Base-by-base conservation (phyloP, 2,113 vertebrate species). In the Ciconia boyciana region DNA sequence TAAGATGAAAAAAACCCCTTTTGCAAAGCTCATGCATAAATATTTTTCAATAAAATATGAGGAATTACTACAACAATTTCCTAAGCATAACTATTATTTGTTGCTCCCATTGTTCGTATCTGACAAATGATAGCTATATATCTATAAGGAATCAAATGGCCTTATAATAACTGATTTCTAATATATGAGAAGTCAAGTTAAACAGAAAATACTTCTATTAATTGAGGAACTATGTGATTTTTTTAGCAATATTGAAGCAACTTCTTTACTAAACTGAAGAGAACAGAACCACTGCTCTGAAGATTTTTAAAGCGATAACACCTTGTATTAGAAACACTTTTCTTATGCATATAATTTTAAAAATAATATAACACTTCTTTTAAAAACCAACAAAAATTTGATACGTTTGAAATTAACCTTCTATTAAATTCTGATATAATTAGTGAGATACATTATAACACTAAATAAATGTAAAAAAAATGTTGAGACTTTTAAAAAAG, bases 1-100 rank as follows among this genome's bases (percentile, higher is more conserved):
- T 21, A 54, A 44, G 6, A 65, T 24, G 3, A 51, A 48, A 55
- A 17, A 32, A 16, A n/a, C 3, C 2, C 0, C 1, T 4, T 39
- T 65, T 74, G 6, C 9, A 82, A 90, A 90, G 7, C 2, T 82
- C 19, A 20, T 32, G 14, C 24, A 32, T 8, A 65, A 48, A 65
- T 64, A 64, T 61, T 91, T 87, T 55, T 25, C 5, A 49, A 54
- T 6, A 43, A 83, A 69, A 18, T 32, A 39, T 25, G 7, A 72
- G 26, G 10, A 68, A 62, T 49, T 41, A 10, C 15, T 57, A 4
- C 10, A 62, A 57, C 3, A 34, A 2, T 70, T 87, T 74, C 20
- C 64, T 58, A 44, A 55, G 8, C 7, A 31, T 13, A 58, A 17
- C 10, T 66, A 52, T 19, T 81, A 44, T 52, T 78, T 82, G 10